Evolutionary conservation across 1,140 invertebrate species (phyloP).

Genomic region (Eulimnadia texana): DNA sequence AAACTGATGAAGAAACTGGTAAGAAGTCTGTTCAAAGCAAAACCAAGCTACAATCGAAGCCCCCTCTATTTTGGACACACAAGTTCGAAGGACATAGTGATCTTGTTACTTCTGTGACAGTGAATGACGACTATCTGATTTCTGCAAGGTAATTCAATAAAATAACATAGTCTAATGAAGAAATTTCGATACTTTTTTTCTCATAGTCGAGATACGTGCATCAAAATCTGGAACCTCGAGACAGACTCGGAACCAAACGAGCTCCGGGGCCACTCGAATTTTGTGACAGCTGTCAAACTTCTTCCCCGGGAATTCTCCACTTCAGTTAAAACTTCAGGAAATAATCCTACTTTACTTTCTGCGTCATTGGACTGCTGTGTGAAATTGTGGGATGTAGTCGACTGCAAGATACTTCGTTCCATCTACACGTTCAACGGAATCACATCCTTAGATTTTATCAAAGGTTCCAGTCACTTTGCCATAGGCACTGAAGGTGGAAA

Average conservation of each 20-base stretch:
- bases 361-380: slow-evolving; percentile 1
- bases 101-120: not conserved
- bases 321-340: not conserved
- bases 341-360: not conserved
- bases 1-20: too few relatives aligned
- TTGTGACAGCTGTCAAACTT: not conserved
- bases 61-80: not conserved
- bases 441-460: not conserved
- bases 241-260: not conserved
- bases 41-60: not conserved
- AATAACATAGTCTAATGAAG: not conserved
- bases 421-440: slow-evolving; percentile 7
- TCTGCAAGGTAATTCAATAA: slow-evolving; percentile 1
- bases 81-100: not conserved
- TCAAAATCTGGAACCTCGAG: not conserved
- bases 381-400: not conserved
- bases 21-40: too few relatives aligned
- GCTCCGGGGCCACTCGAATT: not conserved
- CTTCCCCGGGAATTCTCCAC: not conserved
- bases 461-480: not conserved
- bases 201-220: not conserved
- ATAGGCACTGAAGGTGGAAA: slow-evolving; percentile 7
- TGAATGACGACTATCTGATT: not conserved
- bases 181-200: not conserved
- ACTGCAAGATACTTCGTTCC: not conserved